Conservation (phyloP, 2,113 vertebrate species). For the Tor tambroides region DNA sequence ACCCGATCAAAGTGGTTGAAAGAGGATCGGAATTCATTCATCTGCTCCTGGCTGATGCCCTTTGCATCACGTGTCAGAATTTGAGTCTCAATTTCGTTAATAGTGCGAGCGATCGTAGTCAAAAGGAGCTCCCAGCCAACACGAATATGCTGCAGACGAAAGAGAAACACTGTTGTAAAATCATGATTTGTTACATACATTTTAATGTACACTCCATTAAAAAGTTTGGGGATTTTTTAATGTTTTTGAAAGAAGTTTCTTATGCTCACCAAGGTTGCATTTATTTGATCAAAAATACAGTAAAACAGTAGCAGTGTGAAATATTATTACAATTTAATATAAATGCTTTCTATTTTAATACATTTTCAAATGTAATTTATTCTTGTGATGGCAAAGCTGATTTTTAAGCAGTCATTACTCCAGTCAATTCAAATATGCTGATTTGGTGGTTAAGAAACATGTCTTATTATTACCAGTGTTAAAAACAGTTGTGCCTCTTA, state of each 20-base stretch:
- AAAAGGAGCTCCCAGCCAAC: constrained; percentile 97
- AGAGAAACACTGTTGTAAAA: not conserved
- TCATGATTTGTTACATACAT: not conserved
- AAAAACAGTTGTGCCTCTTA: too few species aligned
- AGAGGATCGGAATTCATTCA: constrained; percentile 97
- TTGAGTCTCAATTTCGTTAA: constrained; percentile 98
- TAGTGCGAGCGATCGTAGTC: constrained; percentile 95
- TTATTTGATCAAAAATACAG: not conserved
- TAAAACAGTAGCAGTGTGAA: too few species aligned
- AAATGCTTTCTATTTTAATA: too few species aligned
- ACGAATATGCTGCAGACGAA: constrained; percentile 86
- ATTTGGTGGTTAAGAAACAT: too few species aligned
- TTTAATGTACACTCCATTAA: not conserved
- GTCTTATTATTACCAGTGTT: too few species aligned
- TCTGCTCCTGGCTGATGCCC: constrained; percentile 98
- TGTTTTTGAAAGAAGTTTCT: not conserved
- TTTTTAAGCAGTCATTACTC: too few species aligned
- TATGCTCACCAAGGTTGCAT: not conserved
- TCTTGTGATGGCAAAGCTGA: too few species aligned
- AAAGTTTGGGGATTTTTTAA: not conserved
- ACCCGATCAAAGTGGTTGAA: constrained; percentile 99
- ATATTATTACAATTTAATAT: too few species aligned
- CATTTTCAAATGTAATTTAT: too few species aligned
- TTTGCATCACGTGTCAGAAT: constrained; percentile 96
- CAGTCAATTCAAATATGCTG: too few species aligned